phyloP scores from a whole-genome alignment of 2,888 invertebrate species.

The Pseudeuparius sepicola region DNA sequence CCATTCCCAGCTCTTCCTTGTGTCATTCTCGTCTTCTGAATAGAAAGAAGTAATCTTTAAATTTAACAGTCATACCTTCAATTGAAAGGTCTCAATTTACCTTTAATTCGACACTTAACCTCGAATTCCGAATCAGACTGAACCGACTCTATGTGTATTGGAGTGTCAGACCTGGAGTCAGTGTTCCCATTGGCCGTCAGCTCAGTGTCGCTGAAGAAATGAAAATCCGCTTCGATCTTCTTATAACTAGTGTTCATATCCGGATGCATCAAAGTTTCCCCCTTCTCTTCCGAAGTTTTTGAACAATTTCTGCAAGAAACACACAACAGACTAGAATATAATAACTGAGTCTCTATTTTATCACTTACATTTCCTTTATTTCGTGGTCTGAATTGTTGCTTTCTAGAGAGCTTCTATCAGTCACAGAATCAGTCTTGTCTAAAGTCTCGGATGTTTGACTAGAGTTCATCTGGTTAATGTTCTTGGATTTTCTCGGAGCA shows the following conservation, averaged over 20 bases:
- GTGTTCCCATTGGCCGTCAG: constrained; percentile 55
- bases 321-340: constrained; percentile 1
- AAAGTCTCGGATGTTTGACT: constrained; percentile 40
- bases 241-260: no score
- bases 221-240: constrained; percentile 55
- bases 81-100: constrained; percentile 29
- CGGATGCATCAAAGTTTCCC: no score
- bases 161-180: constrained; percentile 59
- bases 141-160: constrained; percentile 46
- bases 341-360: constrained; percentile 9
- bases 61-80: constrained; percentile 1
- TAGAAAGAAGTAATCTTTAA: constrained; percentile 6
- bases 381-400: constrained; percentile 37
- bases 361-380: constrained; percentile 33
- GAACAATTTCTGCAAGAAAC: no score
- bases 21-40: constrained; percentile 29
- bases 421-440: constrained; percentile 33
- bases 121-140: constrained; percentile 95
- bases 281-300: no score
- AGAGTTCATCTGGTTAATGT: constrained; percentile 43
- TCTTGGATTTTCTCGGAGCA: constrained; percentile 53
- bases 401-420: constrained; percentile 37
- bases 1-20: constrained; percentile 76
- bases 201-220: constrained; percentile 92
- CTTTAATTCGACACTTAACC: constrained; percentile 42